Evolutionary conservation across 2,888 invertebrate species (phyloP).

Genomic region (Aspidapion aeneum): DNA sequence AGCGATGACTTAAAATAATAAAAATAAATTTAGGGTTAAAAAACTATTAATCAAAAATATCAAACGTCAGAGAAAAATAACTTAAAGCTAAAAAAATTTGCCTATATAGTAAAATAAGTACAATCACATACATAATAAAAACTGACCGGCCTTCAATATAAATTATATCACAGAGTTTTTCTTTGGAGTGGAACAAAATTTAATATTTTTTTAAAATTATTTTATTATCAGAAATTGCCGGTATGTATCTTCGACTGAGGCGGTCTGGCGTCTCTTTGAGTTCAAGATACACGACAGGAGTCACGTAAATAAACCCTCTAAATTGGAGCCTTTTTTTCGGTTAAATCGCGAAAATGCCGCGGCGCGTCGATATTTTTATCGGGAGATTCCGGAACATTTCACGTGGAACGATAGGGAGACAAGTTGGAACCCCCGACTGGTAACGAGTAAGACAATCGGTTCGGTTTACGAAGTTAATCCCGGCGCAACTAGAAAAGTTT

Average conservation of each 20-base stretch:
- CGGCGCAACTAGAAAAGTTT: neutral
- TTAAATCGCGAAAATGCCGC: neutral
- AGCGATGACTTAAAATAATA: too few relatives aligned
- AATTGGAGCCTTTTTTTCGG: neutral
- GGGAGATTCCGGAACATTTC: conserved; percentile 6
- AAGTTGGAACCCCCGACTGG: neutral
- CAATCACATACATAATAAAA: too few relatives aligned
- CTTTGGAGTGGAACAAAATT: too few relatives aligned
- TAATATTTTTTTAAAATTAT: too few relatives aligned
- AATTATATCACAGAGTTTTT: too few relatives aligned
- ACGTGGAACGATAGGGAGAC: neutral
- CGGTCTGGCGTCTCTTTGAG: conserved; percentile 8
- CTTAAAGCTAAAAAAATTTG: too few relatives aligned
- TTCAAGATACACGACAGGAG: neutral
- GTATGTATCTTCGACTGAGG: conserved; percentile 13
- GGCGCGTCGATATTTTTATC: neutral
- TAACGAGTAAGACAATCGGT: neutral
- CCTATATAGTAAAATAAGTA: too few relatives aligned
- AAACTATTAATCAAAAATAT: too few relatives aligned
- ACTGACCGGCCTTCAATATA: too few relatives aligned
- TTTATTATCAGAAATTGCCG: too few relatives aligned
- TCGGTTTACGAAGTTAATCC: neutral
- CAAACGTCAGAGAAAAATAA: too few relatives aligned
- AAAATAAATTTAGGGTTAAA: too few relatives aligned
- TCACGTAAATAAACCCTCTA: neutral